Evolutionary conservation across 2,888 invertebrate genomes (phyloP), one percentile per base, ranked within the genome.

Genomic region (Cryptocephalus moraei): DNA sequence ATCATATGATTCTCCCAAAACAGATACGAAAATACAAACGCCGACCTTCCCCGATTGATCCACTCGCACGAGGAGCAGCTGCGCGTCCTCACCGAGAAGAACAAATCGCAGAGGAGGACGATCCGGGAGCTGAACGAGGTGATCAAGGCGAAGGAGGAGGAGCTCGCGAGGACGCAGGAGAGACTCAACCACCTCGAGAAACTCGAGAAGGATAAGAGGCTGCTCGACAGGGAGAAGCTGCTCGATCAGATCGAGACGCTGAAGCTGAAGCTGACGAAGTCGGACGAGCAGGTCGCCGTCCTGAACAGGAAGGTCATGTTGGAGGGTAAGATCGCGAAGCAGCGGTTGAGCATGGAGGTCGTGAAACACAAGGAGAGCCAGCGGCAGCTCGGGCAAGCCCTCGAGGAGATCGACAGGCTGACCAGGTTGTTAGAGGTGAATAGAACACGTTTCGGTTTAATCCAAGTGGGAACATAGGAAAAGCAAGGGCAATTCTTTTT

Each of bases 41-140:
- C 87, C 0, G 87, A 88, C 63, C 68, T 89, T 43, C 89, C 89
- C 0, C 79, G 83, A 62, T 74, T 86, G 4, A 72, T 90, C 36
- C 81, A 82, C 66, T 81, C 86, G 0, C 87, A 89, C 66, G 81
- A 79, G 51, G 89, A 89, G 63, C 89, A 90, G 69, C 73, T 86
- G 46, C 75, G 87, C 44, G 75, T 83, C 11, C 78, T 87, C 65
- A 82, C 83, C 59, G 73, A 77, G 39, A 82, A 80, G 64, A 81
- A 78, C 66, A 85, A 83, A 56, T 80, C 79, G 55, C 64, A 88
- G 45, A 82, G 80, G 58, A 71, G 72, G 45, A 77, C 78, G 53
- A 75, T 77, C 58, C 81, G 78, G 59, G 84, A 84, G 41, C 71
- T 75, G n/a, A 71, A 74, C 32, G 77, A 78, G 52, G 78, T 77